Evolutionary conservation across 2,797 vertebrate species (phyloP).

Genomic region (Channa striata): DNA sequence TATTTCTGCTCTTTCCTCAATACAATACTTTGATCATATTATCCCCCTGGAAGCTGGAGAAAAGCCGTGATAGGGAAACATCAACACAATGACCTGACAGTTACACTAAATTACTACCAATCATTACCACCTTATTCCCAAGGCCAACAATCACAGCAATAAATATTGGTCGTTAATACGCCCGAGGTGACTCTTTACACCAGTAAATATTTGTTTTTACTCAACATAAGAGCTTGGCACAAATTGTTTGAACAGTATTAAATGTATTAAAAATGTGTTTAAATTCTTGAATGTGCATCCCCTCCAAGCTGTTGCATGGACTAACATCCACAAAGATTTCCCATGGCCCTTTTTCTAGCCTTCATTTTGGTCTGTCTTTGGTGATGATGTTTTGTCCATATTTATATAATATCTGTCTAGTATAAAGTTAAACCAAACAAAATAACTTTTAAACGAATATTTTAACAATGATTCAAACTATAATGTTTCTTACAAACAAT

Average conservation of each 20-base stretch:
- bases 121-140: conserved; percentile 38
- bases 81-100: conserved; percentile 31
- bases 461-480: too few species aligned
- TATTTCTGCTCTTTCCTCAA: conserved; percentile 12
- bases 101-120: conserved; percentile 46
- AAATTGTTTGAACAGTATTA: background rate
- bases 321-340: background rate
- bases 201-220: conserved; percentile 18
- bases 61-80: conserved; percentile 13
- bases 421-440: too few species aligned
- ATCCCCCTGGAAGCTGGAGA: conserved; percentile 3
- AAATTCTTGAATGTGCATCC: background rate
- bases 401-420: background rate
- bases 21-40: conserved; percentile 1
- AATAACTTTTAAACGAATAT: too few species aligned
- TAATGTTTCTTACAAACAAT: too few species aligned
- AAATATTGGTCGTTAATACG: conserved; percentile 46
- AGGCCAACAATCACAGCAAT: conserved; percentile 45
- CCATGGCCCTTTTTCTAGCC: background rate
- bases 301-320: background rate
- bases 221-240: conserved; percentile 27
- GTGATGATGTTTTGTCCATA: conserved; percentile 4
- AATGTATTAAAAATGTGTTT: background rate
- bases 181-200: conserved; percentile 26
- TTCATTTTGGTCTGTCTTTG: background rate